Base-by-base conservation (phyloP, 2,113 vertebrate genomes). In the Amphiprion percula region DNA sequence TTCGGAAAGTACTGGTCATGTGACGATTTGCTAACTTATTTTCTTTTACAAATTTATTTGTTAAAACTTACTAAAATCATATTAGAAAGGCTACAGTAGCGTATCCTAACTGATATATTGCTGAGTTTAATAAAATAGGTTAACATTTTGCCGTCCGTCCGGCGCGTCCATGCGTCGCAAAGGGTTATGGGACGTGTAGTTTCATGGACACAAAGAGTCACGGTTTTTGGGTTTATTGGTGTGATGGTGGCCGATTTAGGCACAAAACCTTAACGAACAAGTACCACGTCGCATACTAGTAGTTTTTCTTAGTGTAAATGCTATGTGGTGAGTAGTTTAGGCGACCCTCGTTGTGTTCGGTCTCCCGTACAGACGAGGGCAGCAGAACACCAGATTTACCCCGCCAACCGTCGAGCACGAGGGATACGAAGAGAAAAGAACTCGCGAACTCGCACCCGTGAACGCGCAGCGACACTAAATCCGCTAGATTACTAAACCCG, bases 391-490 rank as follows among this genome's bases (percentile, higher is more conserved):
- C 19, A 33, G 23, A 16, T 39, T 72, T 54, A 28, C 26, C 68
- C 66, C 81, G 53, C 69, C 74, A 84, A 82, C 71, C 62, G 61
- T 73, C 81, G 68, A 37, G 37, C 87, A 79, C 87, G 76, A 70
- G 83, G 77, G 30, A 50, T 52, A 33, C 47, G 50, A 61, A 63
- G 59, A 77, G 69, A 88, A 87, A 88, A 84, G 77, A 85, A 77
- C 56, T 15, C 37, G 37, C 49, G 4, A 75, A 14, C 30, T 79
- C 86, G 90, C 84, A 86, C 86, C 30, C 85, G 78, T 76, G 94
- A 63, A 87, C 92, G 93, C 93, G 94, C 92, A 28, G 4, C 9
- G 80, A 87, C 82, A 80, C 78, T 72, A 90, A 93, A 94, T 94
- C 94, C 90, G 89, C 88, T 93, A 92, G 88, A 90, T 82, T 80